Conservation (phyloP, 2,888 invertebrate species). For the Suillia variegata region DNA sequence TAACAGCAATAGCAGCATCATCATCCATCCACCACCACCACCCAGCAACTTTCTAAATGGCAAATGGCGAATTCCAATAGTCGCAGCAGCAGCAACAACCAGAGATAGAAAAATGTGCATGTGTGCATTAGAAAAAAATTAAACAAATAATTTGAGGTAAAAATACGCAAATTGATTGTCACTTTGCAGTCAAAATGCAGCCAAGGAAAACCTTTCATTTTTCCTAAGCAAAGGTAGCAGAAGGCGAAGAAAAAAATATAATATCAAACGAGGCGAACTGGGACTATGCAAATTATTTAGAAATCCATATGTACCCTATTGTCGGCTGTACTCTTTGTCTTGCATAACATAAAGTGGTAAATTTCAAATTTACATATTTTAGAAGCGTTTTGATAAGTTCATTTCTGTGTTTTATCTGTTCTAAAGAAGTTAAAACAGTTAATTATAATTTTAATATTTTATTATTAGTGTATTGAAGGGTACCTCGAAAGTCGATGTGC, state of each 20-base stretch:
- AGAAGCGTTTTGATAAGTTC: too few relatives aligned
- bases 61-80: constrained; percentile 43
- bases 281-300: constrained; percentile 1
- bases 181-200: constrained; percentile 36
- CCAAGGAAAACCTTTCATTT: constrained; percentile 38
- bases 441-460: too few relatives aligned
- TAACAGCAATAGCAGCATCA: constrained; percentile 23
- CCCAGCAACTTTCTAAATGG: constrained; percentile 47
- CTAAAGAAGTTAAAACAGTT: too few relatives aligned
- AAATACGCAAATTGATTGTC: constrained; percentile 56
- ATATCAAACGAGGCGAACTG: neutral
- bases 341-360: too few relatives aligned
- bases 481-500: too few relatives aligned
- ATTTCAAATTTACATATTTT: too few relatives aligned
- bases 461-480: too few relatives aligned
- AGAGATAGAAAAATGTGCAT: constrained; percentile 3
- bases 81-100: neutral
- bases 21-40: too few relatives aligned
- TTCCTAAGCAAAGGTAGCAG: neutral
- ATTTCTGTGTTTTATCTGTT: too few relatives aligned
- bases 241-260: neutral
- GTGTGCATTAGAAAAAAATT: constrained; percentile 43
- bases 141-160: constrained; percentile 53
- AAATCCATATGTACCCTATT: too few relatives aligned
- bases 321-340: too few relatives aligned